Evolutionary conservation across 2,113 vertebrate genomes (phyloP).

Genomic region (Sus scrofa): DNA sequence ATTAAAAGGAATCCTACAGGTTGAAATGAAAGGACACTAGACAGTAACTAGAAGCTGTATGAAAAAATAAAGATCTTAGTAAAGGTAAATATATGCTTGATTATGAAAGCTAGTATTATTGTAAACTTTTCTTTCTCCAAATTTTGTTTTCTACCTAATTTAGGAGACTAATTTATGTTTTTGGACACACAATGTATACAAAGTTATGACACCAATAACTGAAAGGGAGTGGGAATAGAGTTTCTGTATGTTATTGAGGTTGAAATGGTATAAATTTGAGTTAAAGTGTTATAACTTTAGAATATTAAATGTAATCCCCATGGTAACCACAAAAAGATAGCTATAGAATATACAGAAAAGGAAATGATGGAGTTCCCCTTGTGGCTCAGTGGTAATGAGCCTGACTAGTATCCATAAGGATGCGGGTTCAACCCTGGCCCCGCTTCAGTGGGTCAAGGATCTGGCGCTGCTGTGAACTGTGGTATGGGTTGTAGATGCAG

Average conservation of each 20-base stretch:
- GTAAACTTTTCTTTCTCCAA: not conserved
- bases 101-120: not conserved
- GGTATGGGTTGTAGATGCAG: too few relatives aligned
- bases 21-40: not conserved
- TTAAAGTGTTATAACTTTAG: not conserved
- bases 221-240: not conserved
- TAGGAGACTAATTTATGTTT: not conserved
- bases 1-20: not conserved
- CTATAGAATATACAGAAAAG: not conserved
- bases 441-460: too few relatives aligned
- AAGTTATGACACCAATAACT: not conserved
- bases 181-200: not conserved
- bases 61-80: not conserved
- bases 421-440: too few relatives aligned
- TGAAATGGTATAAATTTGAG: not conserved
- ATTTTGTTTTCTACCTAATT: not conserved
- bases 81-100: not conserved
- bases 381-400: too few relatives aligned
- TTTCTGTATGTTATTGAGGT: not conserved
- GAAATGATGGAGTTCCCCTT: not conserved
- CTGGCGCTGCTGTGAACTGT: too few relatives aligned
- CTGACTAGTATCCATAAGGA: too few relatives aligned
- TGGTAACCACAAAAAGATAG: not conserved
- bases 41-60: not conserved
- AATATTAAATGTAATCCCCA: not conserved